Conservation (phyloP, 2,888 invertebrate species). For the Cantharis flavilabris region DNA sequence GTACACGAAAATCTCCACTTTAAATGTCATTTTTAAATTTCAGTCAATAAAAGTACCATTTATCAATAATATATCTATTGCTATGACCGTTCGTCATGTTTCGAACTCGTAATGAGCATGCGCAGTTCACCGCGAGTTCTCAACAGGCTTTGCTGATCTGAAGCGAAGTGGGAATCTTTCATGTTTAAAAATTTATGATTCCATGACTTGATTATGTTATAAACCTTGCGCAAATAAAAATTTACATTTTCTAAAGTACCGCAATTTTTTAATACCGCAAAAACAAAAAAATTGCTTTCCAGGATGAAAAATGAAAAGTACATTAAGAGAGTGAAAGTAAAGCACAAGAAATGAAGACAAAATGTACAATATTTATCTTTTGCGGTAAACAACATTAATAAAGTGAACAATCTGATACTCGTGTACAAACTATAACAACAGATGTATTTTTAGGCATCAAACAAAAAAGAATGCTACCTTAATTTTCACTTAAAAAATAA, state of each 20-base stretch:
- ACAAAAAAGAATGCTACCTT: neutral
- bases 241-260: slow-evolving; percentile 1
- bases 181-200: neutral
- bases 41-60: neutral
- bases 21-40: neutral
- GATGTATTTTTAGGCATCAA: slow-evolving; percentile 7
- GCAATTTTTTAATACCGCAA: neutral
- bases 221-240: neutral
- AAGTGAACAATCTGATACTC: slow-evolving; percentile 22
- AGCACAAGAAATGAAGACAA: slow-evolving; percentile 25
- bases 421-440: slow-evolving; percentile 21
- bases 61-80: neutral
- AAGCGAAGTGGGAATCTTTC: neutral
- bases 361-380: slow-evolving; percentile 29
- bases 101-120: neutral
- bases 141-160: neutral
- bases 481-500: neutral
- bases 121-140: neutral
- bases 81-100: neutral
- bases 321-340: slow-evolving; percentile 30
- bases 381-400: slow-evolving; percentile 30
- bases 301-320: slow-evolving; percentile 19
- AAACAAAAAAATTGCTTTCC: slow-evolving; percentile 10
- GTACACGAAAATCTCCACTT: neutral
- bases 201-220: neutral